A percentile compares a stretch with the other conserved stretches of the same genome.
Evolutionary conservation across 2,113 vertebrate genomes (phyloP).

Genomic region (Rhegmatorhina hoffmannsi): DNA sequence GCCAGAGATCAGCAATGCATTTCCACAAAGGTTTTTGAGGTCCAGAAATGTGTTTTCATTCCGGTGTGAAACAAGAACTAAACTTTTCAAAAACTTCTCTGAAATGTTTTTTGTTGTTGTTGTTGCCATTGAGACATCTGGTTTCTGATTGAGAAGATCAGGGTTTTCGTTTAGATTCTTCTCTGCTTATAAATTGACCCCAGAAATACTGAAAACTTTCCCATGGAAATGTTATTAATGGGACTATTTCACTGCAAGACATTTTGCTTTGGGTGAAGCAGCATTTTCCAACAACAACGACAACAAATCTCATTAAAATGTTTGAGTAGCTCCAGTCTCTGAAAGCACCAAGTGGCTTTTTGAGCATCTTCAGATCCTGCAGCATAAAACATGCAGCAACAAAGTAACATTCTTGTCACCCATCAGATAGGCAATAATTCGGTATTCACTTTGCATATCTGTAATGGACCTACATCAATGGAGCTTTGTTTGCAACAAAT

Average conservation of each 20-base stretch:
- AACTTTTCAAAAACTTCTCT: background rate
- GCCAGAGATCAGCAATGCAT: background rate
- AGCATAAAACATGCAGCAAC: background rate
- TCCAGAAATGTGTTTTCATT: constrained; percentile 33
- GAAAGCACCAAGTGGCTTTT: background rate
- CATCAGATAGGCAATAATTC: constrained; percentile 33
- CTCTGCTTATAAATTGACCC: constrained; percentile 47
- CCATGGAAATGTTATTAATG: constrained; percentile 52
- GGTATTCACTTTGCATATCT: constrained; percentile 41
- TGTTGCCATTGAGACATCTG: constrained; percentile 50
- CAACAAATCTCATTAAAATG: constrained; percentile 35
- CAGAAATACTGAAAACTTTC: constrained; percentile 53
- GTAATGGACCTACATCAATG: constrained; percentile 29
- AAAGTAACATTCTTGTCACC: constrained; percentile 34
- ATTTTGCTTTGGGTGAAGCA: background rate
- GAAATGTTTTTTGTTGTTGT: background rate
- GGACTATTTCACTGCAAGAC: background rate
- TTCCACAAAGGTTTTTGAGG: background rate
- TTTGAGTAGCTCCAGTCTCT: constrained; percentile 16
- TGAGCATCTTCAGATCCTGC: background rate
- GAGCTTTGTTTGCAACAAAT: constrained; percentile 42
- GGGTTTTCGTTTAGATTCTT: background rate
- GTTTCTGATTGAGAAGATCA: background rate
- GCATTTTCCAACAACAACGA: background rate
- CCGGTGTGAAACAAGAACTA: background rate